phyloP scores from a whole-genome alignment of 2,113 vertebrate species.

The Zosterops borbonicus region DNA sequence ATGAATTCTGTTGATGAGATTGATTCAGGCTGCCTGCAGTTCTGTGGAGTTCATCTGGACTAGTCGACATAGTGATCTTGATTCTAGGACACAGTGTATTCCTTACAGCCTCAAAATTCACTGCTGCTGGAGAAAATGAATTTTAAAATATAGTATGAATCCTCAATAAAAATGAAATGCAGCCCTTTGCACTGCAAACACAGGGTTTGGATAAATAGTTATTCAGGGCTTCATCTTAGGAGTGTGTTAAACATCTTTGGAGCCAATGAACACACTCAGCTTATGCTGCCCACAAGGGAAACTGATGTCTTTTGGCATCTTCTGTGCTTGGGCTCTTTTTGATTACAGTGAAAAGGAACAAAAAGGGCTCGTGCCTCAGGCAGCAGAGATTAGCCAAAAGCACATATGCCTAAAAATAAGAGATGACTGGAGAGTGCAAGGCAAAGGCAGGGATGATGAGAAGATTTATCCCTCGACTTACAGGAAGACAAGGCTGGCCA shows the following conservation, averaged over 20 bases:
- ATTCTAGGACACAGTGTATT: background rate
- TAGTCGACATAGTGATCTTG: background rate
- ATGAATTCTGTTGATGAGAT: background rate
- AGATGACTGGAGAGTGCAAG: background rate
- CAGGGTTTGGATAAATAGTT: background rate
- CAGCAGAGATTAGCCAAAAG: background rate
- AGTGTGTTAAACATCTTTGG: background rate
- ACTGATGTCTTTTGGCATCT: conserved; percentile 14
- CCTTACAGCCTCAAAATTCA: background rate
- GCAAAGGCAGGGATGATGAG: background rate
- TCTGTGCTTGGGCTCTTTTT: background rate
- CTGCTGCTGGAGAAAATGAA: background rate
- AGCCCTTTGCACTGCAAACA: background rate
- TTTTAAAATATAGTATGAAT: background rate
- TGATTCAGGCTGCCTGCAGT: background rate
- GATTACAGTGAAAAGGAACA: background rate
- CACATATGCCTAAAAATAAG: background rate
- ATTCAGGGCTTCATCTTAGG: background rate
- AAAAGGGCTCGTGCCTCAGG: background rate
- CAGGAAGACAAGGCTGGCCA: background rate
- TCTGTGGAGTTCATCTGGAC: background rate
- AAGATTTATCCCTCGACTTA: background rate
- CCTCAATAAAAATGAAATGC: background rate
- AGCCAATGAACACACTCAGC: background rate
- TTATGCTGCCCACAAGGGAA: background rate